phyloP scores from a whole-genome alignment of 2,113 vertebrate species.

The Hiodon alosoides region DNA sequence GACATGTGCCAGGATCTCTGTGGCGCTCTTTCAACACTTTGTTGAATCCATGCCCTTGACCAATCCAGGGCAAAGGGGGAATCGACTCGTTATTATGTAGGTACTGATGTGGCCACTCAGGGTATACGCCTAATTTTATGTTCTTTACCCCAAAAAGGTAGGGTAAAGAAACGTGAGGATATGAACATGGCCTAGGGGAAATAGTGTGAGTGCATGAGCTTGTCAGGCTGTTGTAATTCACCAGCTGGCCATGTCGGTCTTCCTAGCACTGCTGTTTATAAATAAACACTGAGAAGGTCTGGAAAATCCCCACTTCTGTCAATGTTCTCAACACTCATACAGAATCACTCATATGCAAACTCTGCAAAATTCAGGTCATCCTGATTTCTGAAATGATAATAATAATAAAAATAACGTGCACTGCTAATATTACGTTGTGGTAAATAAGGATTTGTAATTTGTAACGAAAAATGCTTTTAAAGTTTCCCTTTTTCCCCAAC shows the following conservation, averaged over 20 bases:
- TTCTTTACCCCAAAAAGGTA: too few relatives aligned
- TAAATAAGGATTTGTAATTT: too few relatives aligned
- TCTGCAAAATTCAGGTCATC: slow-evolving; percentile 14
- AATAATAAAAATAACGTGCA: not conserved
- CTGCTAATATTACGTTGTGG: not conserved
- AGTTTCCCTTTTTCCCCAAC: too few relatives aligned
- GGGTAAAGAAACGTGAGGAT: not conserved
- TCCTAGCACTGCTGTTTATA: slow-evolving; percentile 32
- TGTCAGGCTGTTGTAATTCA: slow-evolving; percentile 24
- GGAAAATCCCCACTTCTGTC: slow-evolving; percentile 34
- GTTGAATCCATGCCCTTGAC: too few relatives aligned
- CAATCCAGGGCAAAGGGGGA: too few relatives aligned
- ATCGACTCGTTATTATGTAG: too few relatives aligned
- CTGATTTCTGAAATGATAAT: slow-evolving; percentile 14
- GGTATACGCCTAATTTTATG: too few relatives aligned
- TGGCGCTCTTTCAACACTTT: too few relatives aligned
- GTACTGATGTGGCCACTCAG: too few relatives aligned
- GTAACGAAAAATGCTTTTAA: too few relatives aligned
- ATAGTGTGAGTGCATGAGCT: not conserved
- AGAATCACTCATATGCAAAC: too few relatives aligned
- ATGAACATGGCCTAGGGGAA: not conserved
- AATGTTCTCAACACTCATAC: not conserved
- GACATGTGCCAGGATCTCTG: too few relatives aligned
- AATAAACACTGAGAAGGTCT: slow-evolving; percentile 42
- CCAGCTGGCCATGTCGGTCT: slow-evolving; percentile 37